A percentile compares a stretch with the other conserved stretches of the same genome.
phyloP scores from a whole-genome alignment of 2,797 vertebrate genomes.

The Coccyzus lansbergi region DNA sequence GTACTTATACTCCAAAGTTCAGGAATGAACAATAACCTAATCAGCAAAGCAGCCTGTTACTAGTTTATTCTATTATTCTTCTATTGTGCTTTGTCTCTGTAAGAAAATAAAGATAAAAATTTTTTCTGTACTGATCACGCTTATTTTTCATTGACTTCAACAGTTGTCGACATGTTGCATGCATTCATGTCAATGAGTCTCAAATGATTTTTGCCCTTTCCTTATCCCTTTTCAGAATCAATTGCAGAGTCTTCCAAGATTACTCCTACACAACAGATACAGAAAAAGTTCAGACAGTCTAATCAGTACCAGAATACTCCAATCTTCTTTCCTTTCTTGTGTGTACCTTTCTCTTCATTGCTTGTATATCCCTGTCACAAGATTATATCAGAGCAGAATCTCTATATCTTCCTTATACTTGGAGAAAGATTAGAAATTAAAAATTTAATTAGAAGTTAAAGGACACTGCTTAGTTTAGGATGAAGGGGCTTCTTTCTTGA shows the following conservation, averaged over 20 bases:
- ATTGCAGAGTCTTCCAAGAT: neutral
- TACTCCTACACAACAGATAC: neutral
- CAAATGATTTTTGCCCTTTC: neutral
- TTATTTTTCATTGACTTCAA: slow-evolving; percentile 11
- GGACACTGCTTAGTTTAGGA: neutral
- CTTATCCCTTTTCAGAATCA: neutral
- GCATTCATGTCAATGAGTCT: neutral
- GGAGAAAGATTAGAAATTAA: neutral
- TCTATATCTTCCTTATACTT: neutral
- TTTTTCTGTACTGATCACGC: neutral
- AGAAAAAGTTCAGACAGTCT: neutral
- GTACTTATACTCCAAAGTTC: neutral
- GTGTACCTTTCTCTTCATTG: neutral
- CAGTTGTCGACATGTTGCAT: neutral
- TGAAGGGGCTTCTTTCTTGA: neutral
- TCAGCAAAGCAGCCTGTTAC: neutral
- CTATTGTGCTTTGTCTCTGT: neutral
- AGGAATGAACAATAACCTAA: neutral
- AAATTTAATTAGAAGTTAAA: neutral
- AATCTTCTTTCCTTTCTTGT: neutral
- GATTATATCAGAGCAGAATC: neutral
- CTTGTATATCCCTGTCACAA: neutral
- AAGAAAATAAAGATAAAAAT: neutral
- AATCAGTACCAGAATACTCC: neutral
- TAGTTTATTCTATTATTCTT: neutral